Evolutionary conservation across 1,140 invertebrate genomes (phyloP), one percentile per base, ranked within the genome.

Genomic region (Zaprionus kolodkinae): DNA sequence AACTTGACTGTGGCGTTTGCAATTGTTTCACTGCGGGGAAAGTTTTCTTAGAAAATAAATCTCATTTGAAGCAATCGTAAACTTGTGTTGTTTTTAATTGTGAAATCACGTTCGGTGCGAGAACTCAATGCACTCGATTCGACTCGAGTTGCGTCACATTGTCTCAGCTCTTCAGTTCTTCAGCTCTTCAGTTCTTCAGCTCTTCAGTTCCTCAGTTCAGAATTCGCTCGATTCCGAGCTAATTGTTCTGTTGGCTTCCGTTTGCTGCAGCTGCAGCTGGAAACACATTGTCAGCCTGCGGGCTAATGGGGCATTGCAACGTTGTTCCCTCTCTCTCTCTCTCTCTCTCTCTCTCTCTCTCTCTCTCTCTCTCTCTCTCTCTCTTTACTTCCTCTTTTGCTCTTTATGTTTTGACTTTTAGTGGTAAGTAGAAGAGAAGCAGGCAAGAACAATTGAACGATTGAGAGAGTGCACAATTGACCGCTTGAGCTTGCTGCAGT

Each of bases 281-380:
- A 38, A 55, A 65, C 21, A 55, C 35, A 55, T 40, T 66, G 50
- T 43, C 10, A 12, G 33, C 48, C 21, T 33, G 12, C 33, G n/a
- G 36, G 35, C 52, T 67, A 50, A 68, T 27, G 45, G 62, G 25
- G 63, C 63, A 25, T 65, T 56, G 45, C 30, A 65, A n/a, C n/a
- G n/a, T n/a, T n/a, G n/a, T n/a, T n/a, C n/a, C n/a, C 10, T 6
- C 21, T 30, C 59, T 30, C 7, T 11, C 38, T 13, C 13, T 21
- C 38, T 6, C 21, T 30, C 59, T 30, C 7, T 11, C 38, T 13
- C 13, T 21, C 7, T 11, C 10, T 17, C 35, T 56, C 43, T 4
- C 11, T 13, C 38, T 40, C 38, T 5, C 38, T 40, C 12, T 40
- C 12, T 13, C 38, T 6, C 21, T 30, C 59, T 30, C 7, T 11